Percentiles rank a stretch among this genome's conserved stretches.
phyloP scores from a whole-genome alignment of 92 coral and sea anemone genomes.

The Porites cylindrica region DNA sequence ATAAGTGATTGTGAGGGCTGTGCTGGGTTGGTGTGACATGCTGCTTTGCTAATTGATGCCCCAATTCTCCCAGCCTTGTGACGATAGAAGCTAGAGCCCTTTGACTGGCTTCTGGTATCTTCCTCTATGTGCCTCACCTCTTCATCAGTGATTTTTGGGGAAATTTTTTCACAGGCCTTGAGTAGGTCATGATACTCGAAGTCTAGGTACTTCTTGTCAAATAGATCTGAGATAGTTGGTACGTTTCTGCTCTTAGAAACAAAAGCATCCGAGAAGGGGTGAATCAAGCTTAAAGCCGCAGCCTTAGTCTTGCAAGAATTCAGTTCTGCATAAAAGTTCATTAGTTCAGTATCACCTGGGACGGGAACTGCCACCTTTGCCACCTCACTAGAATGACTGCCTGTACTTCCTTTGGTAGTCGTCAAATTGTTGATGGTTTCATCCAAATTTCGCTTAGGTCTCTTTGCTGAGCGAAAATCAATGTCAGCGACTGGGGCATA shows the following conservation, averaged over 20 bases:
- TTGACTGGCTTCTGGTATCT: constrained; percentile 58
- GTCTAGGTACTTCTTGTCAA: constrained; percentile 63
- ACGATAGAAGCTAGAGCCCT: constrained; percentile 67
- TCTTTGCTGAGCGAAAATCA: constrained; percentile 53
- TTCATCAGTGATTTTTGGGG: constrained; percentile 45
- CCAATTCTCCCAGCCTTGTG: constrained; percentile 86
- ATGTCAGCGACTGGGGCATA: constrained; percentile 45
- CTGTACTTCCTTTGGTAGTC: constrained; percentile 24
- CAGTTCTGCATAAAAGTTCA: constrained; percentile 41
- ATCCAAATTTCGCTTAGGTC: constrained; percentile 53
- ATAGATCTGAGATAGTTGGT: constrained; percentile 59
- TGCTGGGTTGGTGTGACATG: constrained; percentile 69
- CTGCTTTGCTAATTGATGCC: constrained; percentile 71
- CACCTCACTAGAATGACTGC: constrained; percentile 4
- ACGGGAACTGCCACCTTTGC: constrained; percentile 29
- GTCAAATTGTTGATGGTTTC: constrained; percentile 51
- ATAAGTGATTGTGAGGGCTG: constrained; percentile 70
- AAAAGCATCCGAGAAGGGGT: constrained; percentile 70
- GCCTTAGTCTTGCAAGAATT: constrained; percentile 68
- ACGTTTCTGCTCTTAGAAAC: constrained; percentile 62
- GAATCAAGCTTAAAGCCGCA: constrained; percentile 58
- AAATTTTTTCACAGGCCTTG: constrained; percentile 54
- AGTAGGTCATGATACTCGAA: constrained; percentile 64
- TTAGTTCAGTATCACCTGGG: constrained; percentile 35
- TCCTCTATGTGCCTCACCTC: constrained; percentile 64